phyloP scores from a whole-genome alignment of 2,888 invertebrate genomes.

The Caenorhabditis doughertyi region DNA sequence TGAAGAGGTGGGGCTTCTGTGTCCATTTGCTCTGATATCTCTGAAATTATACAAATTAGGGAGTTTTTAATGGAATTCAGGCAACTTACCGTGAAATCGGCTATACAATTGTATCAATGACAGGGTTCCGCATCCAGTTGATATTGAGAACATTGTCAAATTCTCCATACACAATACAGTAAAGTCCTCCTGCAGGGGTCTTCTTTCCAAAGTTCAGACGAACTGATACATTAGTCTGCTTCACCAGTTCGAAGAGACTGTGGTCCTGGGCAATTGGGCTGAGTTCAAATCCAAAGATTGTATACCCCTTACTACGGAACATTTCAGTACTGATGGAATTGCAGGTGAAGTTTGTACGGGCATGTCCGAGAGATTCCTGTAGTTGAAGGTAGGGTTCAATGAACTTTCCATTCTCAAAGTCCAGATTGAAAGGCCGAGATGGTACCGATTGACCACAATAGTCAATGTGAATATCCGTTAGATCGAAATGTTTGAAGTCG shows the following conservation, averaged over 20 bases:
- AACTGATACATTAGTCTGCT: slow-evolving; percentile 1
- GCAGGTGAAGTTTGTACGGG: not conserved
- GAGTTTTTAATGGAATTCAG: too few species aligned
- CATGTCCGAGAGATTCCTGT: slow-evolving; percentile 11
- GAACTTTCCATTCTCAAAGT: not conserved
- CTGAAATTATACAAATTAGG: too few species aligned
- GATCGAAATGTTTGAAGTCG: slow-evolving; percentile 1
- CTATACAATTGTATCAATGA: too few species aligned
- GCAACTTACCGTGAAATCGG: too few species aligned
- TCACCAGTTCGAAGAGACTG: slow-evolving; percentile 10
- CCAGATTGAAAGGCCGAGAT: slow-evolving; percentile 2
- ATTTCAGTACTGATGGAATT: slow-evolving; percentile 9
- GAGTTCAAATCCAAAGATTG: slow-evolving; percentile 29
- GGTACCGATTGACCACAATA: slow-evolving; percentile 25
- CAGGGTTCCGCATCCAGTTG: too few species aligned
- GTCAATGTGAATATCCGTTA: slow-evolving; percentile 16
- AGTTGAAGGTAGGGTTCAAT: slow-evolving; percentile 3
- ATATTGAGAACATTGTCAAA: too few species aligned
- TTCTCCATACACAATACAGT: slow-evolving; percentile 13
- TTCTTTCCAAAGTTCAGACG: slow-evolving; percentile 2
- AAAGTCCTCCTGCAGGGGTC: slow-evolving; percentile 9
- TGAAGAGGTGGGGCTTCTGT: too few species aligned
- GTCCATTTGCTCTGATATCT: too few species aligned
- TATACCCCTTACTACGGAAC: not conserved
- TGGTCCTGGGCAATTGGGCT: slow-evolving; percentile 4